Base-by-base conservation (phyloP, 2,888 invertebrate genomes). In the Encarsia formosa region DNA sequence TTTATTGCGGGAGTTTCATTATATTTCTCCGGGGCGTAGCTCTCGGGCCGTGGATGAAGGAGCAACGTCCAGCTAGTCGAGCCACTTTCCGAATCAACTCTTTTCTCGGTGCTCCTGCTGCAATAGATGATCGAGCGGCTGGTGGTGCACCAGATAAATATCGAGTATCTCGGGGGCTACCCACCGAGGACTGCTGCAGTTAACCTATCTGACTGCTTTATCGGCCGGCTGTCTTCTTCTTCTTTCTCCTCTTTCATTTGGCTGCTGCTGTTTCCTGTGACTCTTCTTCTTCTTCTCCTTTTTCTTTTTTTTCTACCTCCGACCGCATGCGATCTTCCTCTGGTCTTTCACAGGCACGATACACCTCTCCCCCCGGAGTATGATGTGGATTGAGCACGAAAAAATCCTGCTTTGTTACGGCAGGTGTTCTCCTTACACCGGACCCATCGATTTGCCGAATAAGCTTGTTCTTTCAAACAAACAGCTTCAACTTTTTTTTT, bases 1-100 rank as follows among this genome's bases (percentile, higher is more conserved):
- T 73, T 72, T 72, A 73, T 73, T 69, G 66, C 67, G 59, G 62
- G 65, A 67, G 69, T 73, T 72, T 73, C 69, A 72, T 73, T 71
- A 73, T 71, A 73, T 71, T 69, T 66, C 67, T 63, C 59, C 60
- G 61, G 60, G 42, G 47, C 41, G 40, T 16, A 16, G 4, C 19
- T 5, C 13, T 20, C n/a, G 11, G 32, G 32, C 6, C 9, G 16
- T 8, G 26, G 26, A 4, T 6, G 31, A 20, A 40, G 15, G 2
- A 20, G 24, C 22, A 46, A n/a, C 38, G n/a, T 8, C 11, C n/a
- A 42, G 53, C 53, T 45, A 54, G 54, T 44, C 42, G 48, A 51
- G 44, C 51, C 51, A 55, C 51, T 55, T 55, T 55, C 51, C 46
- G 54, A 53, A 54, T 54, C 54, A 31, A 41, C 49, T 50, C 50